A percentile compares a stretch with the other conserved stretches of the same genome.
These are phyloP conservation scores for Watsonalla binaria DNA, from an alignment of 2,888 invertebrate genomes.

Conservation along the genomic window DNA sequence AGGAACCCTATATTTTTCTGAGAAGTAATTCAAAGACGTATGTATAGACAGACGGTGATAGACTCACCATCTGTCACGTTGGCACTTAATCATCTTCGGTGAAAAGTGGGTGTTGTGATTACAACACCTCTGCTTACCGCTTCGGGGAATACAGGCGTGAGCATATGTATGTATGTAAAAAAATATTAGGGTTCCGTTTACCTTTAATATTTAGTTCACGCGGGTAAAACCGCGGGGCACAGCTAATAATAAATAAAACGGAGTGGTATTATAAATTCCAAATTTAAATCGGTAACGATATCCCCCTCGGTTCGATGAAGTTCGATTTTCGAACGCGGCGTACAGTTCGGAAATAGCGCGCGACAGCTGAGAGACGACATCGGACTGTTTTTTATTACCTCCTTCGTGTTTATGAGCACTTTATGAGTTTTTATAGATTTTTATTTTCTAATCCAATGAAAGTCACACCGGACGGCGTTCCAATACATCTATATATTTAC, in stretches of 20 bases:
- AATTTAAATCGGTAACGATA: conserved; percentile 59
- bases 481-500: conserved; percentile 61
- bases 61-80: too few relatives aligned
- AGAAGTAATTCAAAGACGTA: too few relatives aligned
- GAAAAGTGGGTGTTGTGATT: too few relatives aligned
- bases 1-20: too few relatives aligned
- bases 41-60: too few relatives aligned
- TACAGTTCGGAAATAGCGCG: conserved; percentile 69
- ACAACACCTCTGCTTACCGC: too few relatives aligned
- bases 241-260: conserved; percentile 42
- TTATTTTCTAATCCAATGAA: conserved; percentile 68
- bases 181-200: too few relatives aligned
- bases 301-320: conserved; percentile 64
- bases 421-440: conserved; percentile 75
- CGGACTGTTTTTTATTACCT: conserved; percentile 72
- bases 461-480: conserved; percentile 60
- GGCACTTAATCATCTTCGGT: too few relatives aligned
- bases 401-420: conserved; percentile 76
- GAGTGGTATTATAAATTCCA: conserved; percentile 43
- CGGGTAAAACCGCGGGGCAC: too few relatives aligned
- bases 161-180: too few relatives aligned
- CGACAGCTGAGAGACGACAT: conserved; percentile 76
- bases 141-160: too few relatives aligned
- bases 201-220: too few relatives aligned
- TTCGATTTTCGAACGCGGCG: conserved; percentile 70